Percentiles rank a stretch among this genome's conserved stretches.
Evolutionary conservation across 1,140 invertebrate genomes (phyloP).

Genomic region (Zaprionus camerounensis): DNA sequence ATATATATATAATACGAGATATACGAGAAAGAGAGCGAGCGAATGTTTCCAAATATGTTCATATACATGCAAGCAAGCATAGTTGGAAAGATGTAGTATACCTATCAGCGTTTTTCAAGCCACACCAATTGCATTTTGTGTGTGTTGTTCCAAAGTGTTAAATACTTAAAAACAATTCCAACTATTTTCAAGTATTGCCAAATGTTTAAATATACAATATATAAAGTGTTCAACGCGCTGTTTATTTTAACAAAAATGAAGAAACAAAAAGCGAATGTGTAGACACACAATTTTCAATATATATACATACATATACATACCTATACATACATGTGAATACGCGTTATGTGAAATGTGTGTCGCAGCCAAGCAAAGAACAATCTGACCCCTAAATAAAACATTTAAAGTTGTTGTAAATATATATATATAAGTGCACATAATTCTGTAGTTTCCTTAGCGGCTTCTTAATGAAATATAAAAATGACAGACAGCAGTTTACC

Average conservation of each 20-base stretch:
- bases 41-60: neutral
- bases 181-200: neutral
- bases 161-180: neutral
- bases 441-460: too few species aligned
- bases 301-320: neutral
- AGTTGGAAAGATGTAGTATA: slow-evolving; percentile 47
- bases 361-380: neutral
- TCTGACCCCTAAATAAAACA: neutral
- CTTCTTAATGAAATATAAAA: too few species aligned
- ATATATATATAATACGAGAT: neutral
- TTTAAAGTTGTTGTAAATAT: neutral
- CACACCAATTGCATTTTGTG: slow-evolving; percentile 23
- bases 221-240: neutral
- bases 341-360: neutral
- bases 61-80: neutral
- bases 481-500: too few species aligned
- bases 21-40: slow-evolving; percentile 25
- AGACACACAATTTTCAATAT: slow-evolving; percentile 42
- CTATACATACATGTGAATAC: neutral
- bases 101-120: slow-evolving; percentile 55
- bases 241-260: neutral
- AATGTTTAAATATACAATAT: neutral
- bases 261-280: slow-evolving; percentile 28
- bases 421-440: too few species aligned
- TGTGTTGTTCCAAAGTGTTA: slow-evolving; percentile 10